Evolutionary conservation across 2,888 invertebrate genomes (phyloP).

Genomic region (Ypsolopha sequella): DNA sequence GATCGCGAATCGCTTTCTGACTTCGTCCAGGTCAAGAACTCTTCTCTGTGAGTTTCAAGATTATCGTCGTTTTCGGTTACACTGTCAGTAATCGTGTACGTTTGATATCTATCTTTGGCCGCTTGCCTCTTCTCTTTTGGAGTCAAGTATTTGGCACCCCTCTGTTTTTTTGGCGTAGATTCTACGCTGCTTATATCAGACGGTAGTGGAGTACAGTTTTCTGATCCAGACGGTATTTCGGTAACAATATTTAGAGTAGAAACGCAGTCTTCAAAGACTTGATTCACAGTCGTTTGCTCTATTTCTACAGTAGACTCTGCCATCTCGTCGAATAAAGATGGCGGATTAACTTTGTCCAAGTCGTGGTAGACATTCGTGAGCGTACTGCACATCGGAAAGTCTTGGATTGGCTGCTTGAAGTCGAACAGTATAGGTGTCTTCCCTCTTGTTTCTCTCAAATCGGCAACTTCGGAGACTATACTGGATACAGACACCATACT

Average conservation of each 20-base stretch:
- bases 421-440: slow-evolving; percentile 66
- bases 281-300: slow-evolving; percentile 61
- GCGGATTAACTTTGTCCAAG: slow-evolving; percentile 78
- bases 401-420: slow-evolving; percentile 66
- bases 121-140: slow-evolving; percentile 83
- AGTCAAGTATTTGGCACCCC: slow-evolving; percentile 68
- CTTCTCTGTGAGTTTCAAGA: slow-evolving; percentile 34
- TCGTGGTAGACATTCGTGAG: slow-evolving; percentile 66
- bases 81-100: slow-evolving; percentile 80
- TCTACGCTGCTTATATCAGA: slow-evolving; percentile 82
- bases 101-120: slow-evolving; percentile 84
- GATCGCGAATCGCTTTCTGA: slow-evolving; percentile 49
- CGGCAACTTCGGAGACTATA: slow-evolving; percentile 83
- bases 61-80: slow-evolving; percentile 35
- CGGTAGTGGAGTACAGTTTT: slow-evolving; percentile 74
- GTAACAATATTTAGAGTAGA: slow-evolving; percentile 70
- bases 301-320: slow-evolving; percentile 72
- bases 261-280: slow-evolving; percentile 72
- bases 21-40: slow-evolving; percentile 56
- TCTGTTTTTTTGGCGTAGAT: slow-evolving; percentile 78
- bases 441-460: slow-evolving; percentile 54
- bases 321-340: slow-evolving; percentile 79
- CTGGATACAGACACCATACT: slow-evolving; percentile 90
- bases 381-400: slow-evolving; percentile 52
- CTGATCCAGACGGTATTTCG: slow-evolving; percentile 65